These are phyloP conservation scores for Corythaeola cristata DNA, from an alignment of 2,113 vertebrate species.

Conservation along the genomic window DNA sequence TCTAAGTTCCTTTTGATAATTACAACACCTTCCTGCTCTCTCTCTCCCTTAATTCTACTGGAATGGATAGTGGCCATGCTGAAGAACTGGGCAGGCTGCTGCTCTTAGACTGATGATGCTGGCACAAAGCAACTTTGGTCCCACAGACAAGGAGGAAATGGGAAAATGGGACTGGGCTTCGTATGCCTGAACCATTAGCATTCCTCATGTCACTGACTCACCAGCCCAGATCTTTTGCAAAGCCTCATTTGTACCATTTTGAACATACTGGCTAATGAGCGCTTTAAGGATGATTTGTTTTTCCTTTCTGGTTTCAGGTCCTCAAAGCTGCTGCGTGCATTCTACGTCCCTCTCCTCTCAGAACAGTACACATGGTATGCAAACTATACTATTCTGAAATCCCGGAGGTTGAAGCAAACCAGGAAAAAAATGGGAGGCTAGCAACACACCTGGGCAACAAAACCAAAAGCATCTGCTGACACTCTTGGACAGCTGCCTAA, in stretches of 20 bases:
- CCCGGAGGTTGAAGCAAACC: slow-evolving; percentile 72
- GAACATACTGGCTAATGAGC: neutral
- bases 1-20: neutral
- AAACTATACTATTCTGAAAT: slow-evolving; percentile 86
- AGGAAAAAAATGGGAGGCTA: slow-evolving; percentile 76
- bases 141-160: rapidly evolving
- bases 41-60: neutral
- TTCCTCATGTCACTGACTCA: neutral
- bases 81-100: neutral
- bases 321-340: slow-evolving; percentile 81
- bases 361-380: slow-evolving; percentile 77
- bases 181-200: neutral
- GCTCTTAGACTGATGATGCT: neutral
- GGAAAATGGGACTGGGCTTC: neutral
- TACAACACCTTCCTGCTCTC: neutral
- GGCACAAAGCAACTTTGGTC: neutral
- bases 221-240: neutral
- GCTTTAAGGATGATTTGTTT: neutral
- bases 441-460: neutral
- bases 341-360: slow-evolving; percentile 85
- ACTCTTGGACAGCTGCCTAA: neutral
- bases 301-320: slow-evolving; percentile 73
- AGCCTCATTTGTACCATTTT: neutral
- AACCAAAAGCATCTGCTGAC: neutral
- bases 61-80: neutral